A percentile compares a stretch with the other conserved stretches of the same genome.
Evolutionary conservation across 1,140 invertebrate genomes (phyloP).

Genomic region (Drosophila insularis): DNA sequence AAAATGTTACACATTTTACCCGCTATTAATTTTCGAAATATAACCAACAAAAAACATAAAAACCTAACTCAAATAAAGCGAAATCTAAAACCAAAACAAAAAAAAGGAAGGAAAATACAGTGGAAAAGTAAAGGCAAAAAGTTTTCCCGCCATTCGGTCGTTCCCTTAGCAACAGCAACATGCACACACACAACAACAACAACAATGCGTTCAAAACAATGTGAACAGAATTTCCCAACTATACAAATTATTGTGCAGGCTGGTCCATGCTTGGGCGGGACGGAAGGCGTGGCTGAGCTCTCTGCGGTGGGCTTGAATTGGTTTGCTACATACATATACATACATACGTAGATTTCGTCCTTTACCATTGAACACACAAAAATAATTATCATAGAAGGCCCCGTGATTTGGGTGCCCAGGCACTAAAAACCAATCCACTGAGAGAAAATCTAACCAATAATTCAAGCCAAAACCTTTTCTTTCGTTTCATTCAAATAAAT

Average conservation of each 20-base stretch:
- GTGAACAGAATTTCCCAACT: conserved; percentile 36
- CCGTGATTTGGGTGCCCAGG: conserved; percentile 47
- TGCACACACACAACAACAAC: neutral
- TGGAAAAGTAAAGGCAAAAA: conserved; percentile 4
- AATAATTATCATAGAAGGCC: conserved; percentile 64
- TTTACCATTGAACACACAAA: conserved; percentile 53
- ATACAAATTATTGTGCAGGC: conserved; percentile 51
- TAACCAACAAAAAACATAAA: conserved; percentile 38
- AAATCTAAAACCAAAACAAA: conserved; percentile 27
- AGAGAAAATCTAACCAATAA: neutral
- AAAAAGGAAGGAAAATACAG: conserved; percentile 26
- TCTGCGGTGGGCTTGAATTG: neutral
- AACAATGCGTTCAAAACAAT: conserved; percentile 3
- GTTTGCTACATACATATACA: neutral
- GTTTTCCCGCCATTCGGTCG: neutral
- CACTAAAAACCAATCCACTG: conserved; percentile 14
- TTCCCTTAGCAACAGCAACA: conserved; percentile 12
- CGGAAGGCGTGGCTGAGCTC: neutral
- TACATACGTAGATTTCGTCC: neutral
- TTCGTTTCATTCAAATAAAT: no score
- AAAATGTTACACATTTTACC: conserved; percentile 68
- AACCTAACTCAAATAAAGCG: neutral
- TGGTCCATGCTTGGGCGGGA: conserved; percentile 8
- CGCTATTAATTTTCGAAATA: conserved; percentile 74
- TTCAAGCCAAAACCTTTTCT: no score